These are phyloP conservation scores for Microcebus tavaratra DNA, from an alignment of 2,113 vertebrate species.

Conservation along the genomic window DNA sequence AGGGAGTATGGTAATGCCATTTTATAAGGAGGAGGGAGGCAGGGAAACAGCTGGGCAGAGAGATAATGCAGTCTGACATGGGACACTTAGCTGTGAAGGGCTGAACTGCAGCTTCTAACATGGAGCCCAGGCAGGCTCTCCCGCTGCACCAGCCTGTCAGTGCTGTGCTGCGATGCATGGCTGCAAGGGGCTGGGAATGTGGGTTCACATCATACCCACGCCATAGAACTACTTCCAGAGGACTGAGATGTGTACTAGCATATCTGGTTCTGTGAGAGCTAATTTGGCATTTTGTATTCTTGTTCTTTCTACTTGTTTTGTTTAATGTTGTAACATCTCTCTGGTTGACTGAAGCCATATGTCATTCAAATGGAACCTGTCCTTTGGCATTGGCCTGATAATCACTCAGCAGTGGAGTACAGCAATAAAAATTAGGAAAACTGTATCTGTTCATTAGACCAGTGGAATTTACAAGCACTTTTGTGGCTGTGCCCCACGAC, in stretches of 20 bases:
- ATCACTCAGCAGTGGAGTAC: constrained; percentile 84
- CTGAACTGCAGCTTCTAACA: not conserved
- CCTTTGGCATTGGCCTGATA: constrained; percentile 85
- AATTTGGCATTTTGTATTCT: constrained; percentile 86
- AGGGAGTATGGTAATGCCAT: not conserved
- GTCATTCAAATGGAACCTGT: constrained; percentile 91
- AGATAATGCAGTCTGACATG: not conserved
- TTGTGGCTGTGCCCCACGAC: constrained; percentile 68
- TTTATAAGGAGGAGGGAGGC: not conserved
- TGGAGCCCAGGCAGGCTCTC: not conserved
- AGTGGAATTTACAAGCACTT: constrained; percentile 86
- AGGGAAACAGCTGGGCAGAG: not conserved
- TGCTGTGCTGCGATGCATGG: fast-evolving
- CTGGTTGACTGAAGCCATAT: constrained; percentile 94
- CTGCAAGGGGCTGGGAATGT: fast-evolving
- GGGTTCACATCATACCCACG: fast-evolving
- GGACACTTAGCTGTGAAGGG: not conserved
- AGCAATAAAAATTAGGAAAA: constrained; percentile 90
- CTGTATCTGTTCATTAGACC: constrained; percentile 90
- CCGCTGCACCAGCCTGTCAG: fast-evolving
- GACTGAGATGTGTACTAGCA: not conserved
- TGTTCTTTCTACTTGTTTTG: constrained; percentile 86
- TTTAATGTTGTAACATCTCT: constrained; percentile 88
- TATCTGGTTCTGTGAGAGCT: not conserved
- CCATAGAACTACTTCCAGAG: not conserved